Evolutionary conservation across 2,113 vertebrate species (phyloP), one percentile per base, ranked within the genome.

Genomic region (Ictalurus punctatus): DNA sequence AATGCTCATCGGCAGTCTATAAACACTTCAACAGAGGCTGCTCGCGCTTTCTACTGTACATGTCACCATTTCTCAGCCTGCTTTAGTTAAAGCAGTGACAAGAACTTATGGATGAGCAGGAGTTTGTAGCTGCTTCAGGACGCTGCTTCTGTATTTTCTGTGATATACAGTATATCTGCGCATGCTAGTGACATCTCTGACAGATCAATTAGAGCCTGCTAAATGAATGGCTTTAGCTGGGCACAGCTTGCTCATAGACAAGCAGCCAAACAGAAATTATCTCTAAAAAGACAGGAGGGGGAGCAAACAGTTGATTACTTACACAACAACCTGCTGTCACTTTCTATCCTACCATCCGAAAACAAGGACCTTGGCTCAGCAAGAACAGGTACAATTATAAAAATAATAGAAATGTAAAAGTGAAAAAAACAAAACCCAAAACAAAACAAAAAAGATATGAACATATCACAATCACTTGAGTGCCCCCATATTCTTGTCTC

Each of bases 201-300:
- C 92, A 91, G 89, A 84, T 92, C 92, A 92, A 90, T 92, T 91
- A 92, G 58, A 48, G 85, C 81, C 73, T 67, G 85, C 81, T 87
- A 90, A 91, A 92, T 91, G 87, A 90, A 92, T 40, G 58, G 87
- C 88, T 85, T 86, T 86, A 88, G 89, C 89, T 87, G 44, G 80
- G 59, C 67, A 61, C 76, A 37, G 73, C 86, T 74, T 58, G 61
- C 89, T 48, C 78, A 61, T 78, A 85, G 91, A 87, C 73, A 88
- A 87, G 87, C 83, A 76, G 76, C 88, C 85, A 78, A 80, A 88
- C 74, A 88, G 87, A 90, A 90, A 90, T 91, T 86, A 90, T 92
- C 87, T 86, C 37, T 85, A 91, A 91, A 91, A 91, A 88, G 85
- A 85, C 82, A 85, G 82, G 63, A 74, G 86, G 87, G 78, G 83